phyloP scores from a whole-genome alignment of 30 jellyfish, hydroid and myxozoan species.

The Pseudorhiza aurosa region DNA sequence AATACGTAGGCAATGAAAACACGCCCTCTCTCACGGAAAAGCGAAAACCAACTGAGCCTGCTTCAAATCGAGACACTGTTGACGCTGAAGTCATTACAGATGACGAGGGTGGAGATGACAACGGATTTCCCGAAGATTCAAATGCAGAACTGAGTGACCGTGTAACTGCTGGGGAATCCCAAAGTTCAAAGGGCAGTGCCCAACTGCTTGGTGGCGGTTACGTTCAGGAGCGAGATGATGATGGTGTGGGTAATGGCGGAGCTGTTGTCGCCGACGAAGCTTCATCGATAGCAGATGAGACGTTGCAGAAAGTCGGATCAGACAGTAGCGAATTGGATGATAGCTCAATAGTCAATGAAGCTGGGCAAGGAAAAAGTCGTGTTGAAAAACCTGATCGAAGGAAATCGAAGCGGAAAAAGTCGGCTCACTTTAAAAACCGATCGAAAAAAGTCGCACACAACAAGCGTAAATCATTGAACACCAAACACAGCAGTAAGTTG shows the following conservation, averaged over 20 bases:
- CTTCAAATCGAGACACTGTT: slow-evolving; percentile 35
- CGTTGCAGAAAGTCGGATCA: background rate
- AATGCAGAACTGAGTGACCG: background rate
- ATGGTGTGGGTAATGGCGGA: background rate
- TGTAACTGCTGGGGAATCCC: slow-evolving; percentile 13
- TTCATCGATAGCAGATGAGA: background rate
- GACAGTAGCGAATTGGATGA: background rate
- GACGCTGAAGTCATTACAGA: slow-evolving; percentile 47
- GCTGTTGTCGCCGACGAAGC: background rate
- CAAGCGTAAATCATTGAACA: no score
- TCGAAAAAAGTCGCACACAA: background rate
- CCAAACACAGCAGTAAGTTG: no score
- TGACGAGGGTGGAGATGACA: slow-evolving; percentile 13
- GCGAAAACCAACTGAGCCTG: slow-evolving; percentile 17
- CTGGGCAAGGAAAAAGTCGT: slow-evolving; percentile 53
- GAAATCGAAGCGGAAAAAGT: slow-evolving; percentile 2
- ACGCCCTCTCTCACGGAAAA: slow-evolving; percentile 39
- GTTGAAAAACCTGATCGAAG: background rate
- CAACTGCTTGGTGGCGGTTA: background rate
- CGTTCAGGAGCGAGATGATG: background rate
- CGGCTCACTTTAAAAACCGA: background rate
- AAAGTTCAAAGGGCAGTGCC: background rate
- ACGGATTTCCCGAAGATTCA: slow-evolving; percentile 11
- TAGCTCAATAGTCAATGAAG: slow-evolving; percentile 13
- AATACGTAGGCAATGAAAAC: slow-evolving; percentile 57